These are phyloP conservation scores for Psittacula echo DNA, from an alignment of 2,797 vertebrate genomes.

Conservation along the genomic window DNA sequence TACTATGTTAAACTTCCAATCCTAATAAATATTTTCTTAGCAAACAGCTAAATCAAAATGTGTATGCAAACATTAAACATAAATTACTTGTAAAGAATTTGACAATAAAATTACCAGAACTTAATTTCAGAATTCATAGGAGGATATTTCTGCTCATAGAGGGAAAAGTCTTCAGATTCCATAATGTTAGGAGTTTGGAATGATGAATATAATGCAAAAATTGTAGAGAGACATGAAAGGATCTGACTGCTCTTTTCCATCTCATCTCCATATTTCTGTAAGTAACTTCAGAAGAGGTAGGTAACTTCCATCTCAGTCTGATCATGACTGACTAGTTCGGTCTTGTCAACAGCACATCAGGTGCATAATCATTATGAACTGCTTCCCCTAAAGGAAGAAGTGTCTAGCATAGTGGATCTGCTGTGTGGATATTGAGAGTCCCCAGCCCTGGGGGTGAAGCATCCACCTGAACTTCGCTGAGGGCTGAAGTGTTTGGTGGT, in stretches of 20 bases:
- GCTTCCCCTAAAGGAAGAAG: neutral
- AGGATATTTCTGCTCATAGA: slow-evolving; percentile 24
- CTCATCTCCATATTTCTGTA: neutral
- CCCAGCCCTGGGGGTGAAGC: neutral
- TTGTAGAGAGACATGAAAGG: neutral
- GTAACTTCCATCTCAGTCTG: neutral
- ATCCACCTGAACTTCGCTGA: neutral
- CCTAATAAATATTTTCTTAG: slow-evolving; percentile 78
- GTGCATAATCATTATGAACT: neutral
- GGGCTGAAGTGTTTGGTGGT: neutral
- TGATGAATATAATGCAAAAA: neutral
- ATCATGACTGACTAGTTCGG: neutral
- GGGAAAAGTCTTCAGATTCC: neutral
- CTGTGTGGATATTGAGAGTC: neutral
- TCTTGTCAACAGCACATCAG: neutral
- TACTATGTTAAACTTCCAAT: slow-evolving; percentile 73
- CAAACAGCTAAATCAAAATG: slow-evolving; percentile 61
- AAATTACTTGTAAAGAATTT: slow-evolving; percentile 26
- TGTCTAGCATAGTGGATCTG: neutral
- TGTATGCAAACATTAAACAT: slow-evolving; percentile 33
- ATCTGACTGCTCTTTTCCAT: neutral
- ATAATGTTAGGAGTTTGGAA: neutral
- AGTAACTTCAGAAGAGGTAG: neutral
- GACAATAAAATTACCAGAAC: slow-evolving; percentile 46
- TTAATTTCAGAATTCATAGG: slow-evolving; percentile 32